phyloP scores from a whole-genome alignment of 2,888 invertebrate species.

The Druceiella hillmani region DNA sequence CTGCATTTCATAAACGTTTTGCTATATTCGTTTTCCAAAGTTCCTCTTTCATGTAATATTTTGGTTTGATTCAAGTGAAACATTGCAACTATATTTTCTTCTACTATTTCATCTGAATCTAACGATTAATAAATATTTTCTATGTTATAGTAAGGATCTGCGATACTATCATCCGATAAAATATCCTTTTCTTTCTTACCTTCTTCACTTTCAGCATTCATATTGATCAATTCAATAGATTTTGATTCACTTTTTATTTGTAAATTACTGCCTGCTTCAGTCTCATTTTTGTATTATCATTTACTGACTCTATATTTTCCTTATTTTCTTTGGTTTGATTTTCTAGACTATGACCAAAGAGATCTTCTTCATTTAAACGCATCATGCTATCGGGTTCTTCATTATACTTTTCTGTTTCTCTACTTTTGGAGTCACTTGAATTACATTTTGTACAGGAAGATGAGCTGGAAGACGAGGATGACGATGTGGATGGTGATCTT shows the following conservation, averaged over 20 bases:
- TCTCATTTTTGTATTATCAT: constrained; percentile 8
- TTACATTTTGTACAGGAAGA: constrained; percentile 4
- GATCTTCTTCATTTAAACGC: constrained; percentile 8
- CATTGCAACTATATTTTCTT: constrained; percentile 10
- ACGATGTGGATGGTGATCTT: constrained; percentile 11
- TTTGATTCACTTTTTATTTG: constrained; percentile 11
- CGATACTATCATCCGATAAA: constrained; percentile 13
- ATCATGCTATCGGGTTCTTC: constrained; percentile 1
- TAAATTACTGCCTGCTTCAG: constrained; percentile 11
- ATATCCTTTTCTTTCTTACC: constrained; percentile 13
- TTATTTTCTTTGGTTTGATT: constrained; percentile 11
- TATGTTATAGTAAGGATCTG: constrained; percentile 12
- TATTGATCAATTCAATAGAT: constrained; percentile 11
- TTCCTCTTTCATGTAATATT: constrained; percentile 9
- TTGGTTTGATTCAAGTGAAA: constrained; percentile 10
- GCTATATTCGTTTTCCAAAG: constrained; percentile 14
- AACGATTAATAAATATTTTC: constrained; percentile 10
- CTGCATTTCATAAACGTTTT: constrained; percentile 13
- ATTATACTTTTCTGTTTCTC: not conserved
- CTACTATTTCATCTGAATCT: constrained; percentile 10
- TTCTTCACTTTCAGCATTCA: constrained; percentile 12
- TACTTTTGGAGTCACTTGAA: no score
- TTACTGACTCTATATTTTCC: constrained; percentile 12
- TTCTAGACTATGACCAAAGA: no score
- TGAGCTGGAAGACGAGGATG: constrained; percentile 7